Evolutionary conservation across 1,140 invertebrate genomes (phyloP), one percentile per base, ranked within the genome.

Genomic region (Drosophila pachea): DNA sequence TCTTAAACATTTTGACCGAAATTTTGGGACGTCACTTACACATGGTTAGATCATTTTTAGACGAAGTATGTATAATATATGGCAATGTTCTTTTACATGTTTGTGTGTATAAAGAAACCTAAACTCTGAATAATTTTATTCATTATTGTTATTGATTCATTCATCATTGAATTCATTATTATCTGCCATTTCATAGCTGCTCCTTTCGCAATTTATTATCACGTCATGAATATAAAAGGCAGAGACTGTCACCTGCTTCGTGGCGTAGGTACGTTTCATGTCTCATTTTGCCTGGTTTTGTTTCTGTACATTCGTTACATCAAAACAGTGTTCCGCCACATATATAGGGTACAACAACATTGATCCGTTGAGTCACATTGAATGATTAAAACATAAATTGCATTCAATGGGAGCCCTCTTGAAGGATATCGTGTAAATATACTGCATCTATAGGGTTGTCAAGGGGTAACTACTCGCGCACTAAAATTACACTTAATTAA

Each of bases 301-400:
- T 3, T 22, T 1, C 3, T 22, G 22, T 22, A 3, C 3, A 22
- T 22, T 22, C 22, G 64, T 60, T 63, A 74, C 73, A 64, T 79
- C 73, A 76, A 86, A 79, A 76, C 73, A 76, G 47, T 71, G 79
- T 81, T 84, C 81, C 74, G 76, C 76, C 74, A 81, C 81, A 84
- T 84, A 84, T 81, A 86, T 84, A 81, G 81, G 55, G 56, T 60
- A 49, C 60, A 63, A 62, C 64, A 47, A 79, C 55, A 65, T 79
- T 83, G 79, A 83, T 83, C 83, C 84, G 84, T 84, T 83, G 79
- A 76, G 58, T 79, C 69, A 66, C 73, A 59, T 83, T 83, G 84
- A 81, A 83, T 83, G 79, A 83, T 83, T 83, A 83, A 83, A 83
- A 83, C 79, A 83, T 83, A 83, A 83, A 83, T 83, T 83, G 76